Evolutionary conservation across 2,113 vertebrate genomes (phyloP).

Genomic region (Condylura cristata): DNA sequence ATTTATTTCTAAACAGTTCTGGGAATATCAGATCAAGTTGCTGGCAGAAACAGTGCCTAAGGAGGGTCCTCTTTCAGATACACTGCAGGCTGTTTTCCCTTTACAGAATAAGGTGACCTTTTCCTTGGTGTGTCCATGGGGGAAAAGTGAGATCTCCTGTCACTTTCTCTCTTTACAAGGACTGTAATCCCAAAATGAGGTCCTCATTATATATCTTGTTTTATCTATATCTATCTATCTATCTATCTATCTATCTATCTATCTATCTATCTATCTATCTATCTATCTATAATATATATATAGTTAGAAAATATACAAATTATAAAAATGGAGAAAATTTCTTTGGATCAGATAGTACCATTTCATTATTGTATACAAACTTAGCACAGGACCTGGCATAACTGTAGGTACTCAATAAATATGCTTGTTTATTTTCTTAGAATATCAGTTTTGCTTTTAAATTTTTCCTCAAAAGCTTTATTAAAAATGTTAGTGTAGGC

Average conservation of each 20-base stretch:
- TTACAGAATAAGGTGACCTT: not conserved
- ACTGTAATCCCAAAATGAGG: not conserved
- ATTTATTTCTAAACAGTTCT: not conserved
- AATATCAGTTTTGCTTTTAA: constrained; percentile 7
- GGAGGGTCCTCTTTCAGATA: not conserved
- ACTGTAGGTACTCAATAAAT: not conserved
- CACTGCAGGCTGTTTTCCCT: not conserved
- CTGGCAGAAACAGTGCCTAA: not conserved
- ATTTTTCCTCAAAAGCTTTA: constrained; percentile 5
- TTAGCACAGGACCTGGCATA: not conserved
- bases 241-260: no score
- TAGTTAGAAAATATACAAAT: not conserved
- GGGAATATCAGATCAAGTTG: not conserved
- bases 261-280: no score
- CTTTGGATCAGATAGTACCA: not conserved
- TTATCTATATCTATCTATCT: no score
- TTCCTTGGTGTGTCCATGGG: not conserved
- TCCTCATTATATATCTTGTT: not conserved
- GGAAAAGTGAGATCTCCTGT: not conserved
- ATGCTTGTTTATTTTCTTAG: not conserved
- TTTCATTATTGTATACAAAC: not conserved
- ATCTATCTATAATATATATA: no score
- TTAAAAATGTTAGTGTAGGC: not conserved
- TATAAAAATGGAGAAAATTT: not conserved
- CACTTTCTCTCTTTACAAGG: not conserved